A percentile compares a stretch with the other conserved stretches of the same genome.
These are phyloP conservation scores for Thymallus thymallus DNA, from an alignment of 2,113 vertebrate genomes.

Conservation along the genomic window DNA sequence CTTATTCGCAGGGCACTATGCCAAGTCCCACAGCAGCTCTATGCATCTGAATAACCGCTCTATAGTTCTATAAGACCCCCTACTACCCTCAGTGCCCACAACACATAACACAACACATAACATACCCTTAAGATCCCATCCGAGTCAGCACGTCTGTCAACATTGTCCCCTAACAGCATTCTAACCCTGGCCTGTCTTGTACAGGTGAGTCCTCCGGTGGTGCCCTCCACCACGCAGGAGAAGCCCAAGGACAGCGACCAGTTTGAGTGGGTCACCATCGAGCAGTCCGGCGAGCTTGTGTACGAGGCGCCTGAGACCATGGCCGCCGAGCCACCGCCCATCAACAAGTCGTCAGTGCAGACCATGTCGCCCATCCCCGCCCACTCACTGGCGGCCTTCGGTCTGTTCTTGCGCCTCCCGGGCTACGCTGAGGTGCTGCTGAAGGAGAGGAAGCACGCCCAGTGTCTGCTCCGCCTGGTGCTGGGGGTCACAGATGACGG, in stretches of 20 bases:
- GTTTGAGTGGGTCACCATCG: conserved; percentile 99
- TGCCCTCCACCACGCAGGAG: conserved; percentile 89
- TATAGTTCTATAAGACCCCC: not conserved
- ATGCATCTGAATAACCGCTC: not conserved
- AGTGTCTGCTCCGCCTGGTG: conserved; percentile 95
- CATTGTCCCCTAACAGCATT: not conserved
- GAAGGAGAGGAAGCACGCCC: conserved; percentile 97
- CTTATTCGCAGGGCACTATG: not conserved
- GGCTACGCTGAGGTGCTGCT: conserved; percentile 97
- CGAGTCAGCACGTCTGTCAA: conserved; percentile 16
- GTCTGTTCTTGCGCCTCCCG: conserved; percentile 94
- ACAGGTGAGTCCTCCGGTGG: conserved; percentile 94
- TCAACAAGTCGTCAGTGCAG: conserved; percentile 90
- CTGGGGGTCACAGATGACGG: conserved; percentile 97
- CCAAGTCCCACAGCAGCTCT: not conserved
- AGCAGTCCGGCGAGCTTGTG: conserved; percentile 94
- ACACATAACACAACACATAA: not conserved
- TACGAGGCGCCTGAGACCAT: conserved; percentile 97
- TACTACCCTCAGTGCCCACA: not conserved
- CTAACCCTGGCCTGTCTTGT: not conserved
- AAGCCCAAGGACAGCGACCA: conserved; percentile 98
- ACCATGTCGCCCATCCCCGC: conserved; percentile 97
- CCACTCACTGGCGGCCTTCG: conserved; percentile 96
- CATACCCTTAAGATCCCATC: not conserved
- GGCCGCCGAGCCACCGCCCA: conserved; percentile 89